Base-by-base conservation (phyloP, 2,888 invertebrate genomes). In the Dasysyrphus albostriatus region DNA sequence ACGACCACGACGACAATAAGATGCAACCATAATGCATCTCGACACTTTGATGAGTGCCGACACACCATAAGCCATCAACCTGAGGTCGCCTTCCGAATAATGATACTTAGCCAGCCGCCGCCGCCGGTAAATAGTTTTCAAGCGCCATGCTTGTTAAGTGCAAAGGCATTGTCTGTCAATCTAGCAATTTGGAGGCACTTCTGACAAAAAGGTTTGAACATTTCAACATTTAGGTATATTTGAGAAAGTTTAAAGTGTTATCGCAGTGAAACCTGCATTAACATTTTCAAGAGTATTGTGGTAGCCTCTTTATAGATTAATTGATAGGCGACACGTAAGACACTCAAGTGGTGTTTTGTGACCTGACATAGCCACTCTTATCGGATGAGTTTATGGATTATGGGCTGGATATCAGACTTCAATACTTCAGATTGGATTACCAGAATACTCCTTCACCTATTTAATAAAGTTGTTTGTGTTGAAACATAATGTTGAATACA, bases 121-220 rank as follows among this genome's bases (percentile, higher is more conserved):
- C 51, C 34, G 19, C 12, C n/a, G 29, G 19, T 82, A 82, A 82
- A 77, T 61, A 82, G 24, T 34, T 49, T 65, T 79, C 58, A 80
- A 83, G 83, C 80, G 83, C 83, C 80, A 75, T 70, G 79, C 56
- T 47, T 56, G 34, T 67, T 63, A 49, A 80, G 83, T 83, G 75
- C 63, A 80, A 80, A 79, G 75, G 75, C 70, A 83, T 65, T 61
- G 49, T 34, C 49, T 67, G 65, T 67, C 65, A 67, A 34, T 67
- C 47, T 47, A 19, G 16, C 16, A 67, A 67, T 49, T 67, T 34
- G 19, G 34, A 67, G 34, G 65, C 65, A 67, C 49, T 49, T 67
- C 47, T 67, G 34, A 24, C 32, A 67, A 49, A 34, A 34, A 67
- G 49, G 49, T 67, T n/a, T 49, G 34, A 67, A 34, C 3, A 12